Percentiles rank a stretch among this genome's conserved stretches.
Conservation (phyloP, 1,140 invertebrate species). For the Papilio machaon region DNA sequence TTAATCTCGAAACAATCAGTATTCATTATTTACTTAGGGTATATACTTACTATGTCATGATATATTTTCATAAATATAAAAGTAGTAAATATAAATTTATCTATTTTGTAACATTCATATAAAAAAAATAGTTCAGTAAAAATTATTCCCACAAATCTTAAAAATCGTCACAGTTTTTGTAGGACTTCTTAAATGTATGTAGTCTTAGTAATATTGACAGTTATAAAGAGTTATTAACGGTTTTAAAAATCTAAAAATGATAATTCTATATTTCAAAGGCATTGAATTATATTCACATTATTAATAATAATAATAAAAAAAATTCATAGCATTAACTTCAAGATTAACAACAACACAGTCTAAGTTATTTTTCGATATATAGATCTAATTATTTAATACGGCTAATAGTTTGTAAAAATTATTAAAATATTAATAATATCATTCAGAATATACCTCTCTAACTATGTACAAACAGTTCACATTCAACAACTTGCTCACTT, state of each 20-base stretch:
- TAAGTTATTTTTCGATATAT: conserved; percentile 60
- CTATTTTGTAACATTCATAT: conserved; percentile 59
- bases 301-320: conserved; percentile 43
- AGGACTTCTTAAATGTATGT: conserved; percentile 29
- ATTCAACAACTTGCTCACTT: conserved; percentile 46
- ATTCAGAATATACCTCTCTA: conserved; percentile 73
- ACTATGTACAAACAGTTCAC: conserved; percentile 66
- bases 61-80: conserved; percentile 59
- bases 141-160: conserved; percentile 40
- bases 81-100: conserved; percentile 66
- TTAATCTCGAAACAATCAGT: conserved; percentile 46
- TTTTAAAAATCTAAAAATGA: conserved; percentile 56
- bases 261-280: conserved; percentile 36
- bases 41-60: conserved; percentile 56
- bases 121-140: conserved; percentile 43
- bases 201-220: conserved; percentile 33
- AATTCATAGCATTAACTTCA: conserved; percentile 55
- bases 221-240: conserved; percentile 2
- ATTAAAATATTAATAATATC: conserved; percentile 77
- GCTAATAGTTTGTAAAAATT: conserved; percentile 71
- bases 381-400: conserved; percentile 57
- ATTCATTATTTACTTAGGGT: conserved; percentile 61
- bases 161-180: conserved; percentile 19
- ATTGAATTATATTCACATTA: conserved; percentile 37
- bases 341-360: conserved; percentile 61